phyloP scores from a whole-genome alignment of 2,113 vertebrate species.

The Syrmaticus mikado region DNA sequence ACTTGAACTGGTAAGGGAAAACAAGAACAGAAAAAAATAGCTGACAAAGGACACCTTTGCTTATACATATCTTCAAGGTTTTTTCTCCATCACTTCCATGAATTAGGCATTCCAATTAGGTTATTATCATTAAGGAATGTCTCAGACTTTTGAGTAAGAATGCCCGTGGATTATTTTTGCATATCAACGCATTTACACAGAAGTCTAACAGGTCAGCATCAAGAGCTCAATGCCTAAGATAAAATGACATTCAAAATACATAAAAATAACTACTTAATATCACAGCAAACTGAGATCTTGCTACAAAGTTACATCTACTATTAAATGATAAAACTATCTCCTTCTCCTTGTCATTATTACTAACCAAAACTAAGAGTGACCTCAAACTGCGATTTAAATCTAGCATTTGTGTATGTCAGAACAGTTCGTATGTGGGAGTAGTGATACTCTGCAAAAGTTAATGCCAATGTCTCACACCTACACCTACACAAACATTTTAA shows the following conservation, averaged over 20 bases:
- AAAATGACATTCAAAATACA: neutral
- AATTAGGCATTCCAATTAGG: neutral
- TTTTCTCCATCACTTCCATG: neutral
- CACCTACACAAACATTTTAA: conserved; percentile 37
- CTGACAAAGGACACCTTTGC: neutral
- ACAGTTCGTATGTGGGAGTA: conserved; percentile 60
- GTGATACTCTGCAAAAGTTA: neutral
- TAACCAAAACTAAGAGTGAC: conserved; percentile 17
- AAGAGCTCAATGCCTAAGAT: neutral
- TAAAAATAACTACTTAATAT: neutral
- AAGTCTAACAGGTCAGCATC: neutral
- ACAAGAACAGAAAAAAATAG: neutral
- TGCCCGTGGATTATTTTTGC: neutral
- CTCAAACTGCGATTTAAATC: conserved; percentile 70
- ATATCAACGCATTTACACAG: neutral
- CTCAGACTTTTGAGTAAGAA: neutral
- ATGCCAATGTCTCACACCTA: conserved; percentile 57
- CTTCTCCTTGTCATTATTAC: neutral
- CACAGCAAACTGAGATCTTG: neutral
- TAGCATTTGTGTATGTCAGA: conserved; percentile 38
- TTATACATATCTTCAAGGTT: neutral
- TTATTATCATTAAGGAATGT: neutral
- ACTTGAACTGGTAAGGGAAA: neutral
- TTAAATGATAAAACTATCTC: neutral
- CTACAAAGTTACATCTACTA: neutral